These are phyloP conservation scores for Ericerus pela DNA, from an alignment of 1,140 invertebrate genomes.

Conservation along the genomic window DNA sequence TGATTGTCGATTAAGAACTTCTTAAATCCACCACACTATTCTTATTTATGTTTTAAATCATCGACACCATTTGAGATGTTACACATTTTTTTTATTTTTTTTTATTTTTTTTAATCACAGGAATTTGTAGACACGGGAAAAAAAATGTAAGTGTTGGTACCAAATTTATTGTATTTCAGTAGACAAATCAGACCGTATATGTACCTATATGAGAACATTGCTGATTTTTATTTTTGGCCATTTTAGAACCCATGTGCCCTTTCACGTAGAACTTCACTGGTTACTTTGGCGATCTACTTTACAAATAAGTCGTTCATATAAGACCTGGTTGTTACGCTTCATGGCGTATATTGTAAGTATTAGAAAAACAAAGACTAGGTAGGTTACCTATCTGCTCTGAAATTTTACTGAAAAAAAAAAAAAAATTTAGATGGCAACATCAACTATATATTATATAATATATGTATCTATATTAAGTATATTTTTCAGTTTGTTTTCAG, in stretches of 20 bases:
- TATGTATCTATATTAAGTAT: background rate
- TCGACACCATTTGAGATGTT: too few species aligned
- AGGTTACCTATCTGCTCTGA: background rate
- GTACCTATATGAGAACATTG: background rate
- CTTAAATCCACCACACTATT: too few species aligned
- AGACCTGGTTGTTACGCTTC: slow-evolving; percentile 9
- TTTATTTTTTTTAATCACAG: too few species aligned
- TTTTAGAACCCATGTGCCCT: background rate
- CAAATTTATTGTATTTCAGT: too few species aligned
- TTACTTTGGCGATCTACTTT: slow-evolving; percentile 12
- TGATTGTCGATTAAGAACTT: too few species aligned
- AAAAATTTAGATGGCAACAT: too few species aligned
- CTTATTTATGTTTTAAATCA: too few species aligned
- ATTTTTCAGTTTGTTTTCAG: slow-evolving; percentile 40
- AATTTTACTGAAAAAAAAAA: too few species aligned
- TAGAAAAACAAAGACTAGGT: background rate
- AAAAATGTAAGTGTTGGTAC: too few species aligned
- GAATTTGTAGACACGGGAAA: too few species aligned
- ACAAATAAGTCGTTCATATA: background rate
- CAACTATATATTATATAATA: too few species aligned
- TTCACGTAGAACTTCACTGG: slow-evolving; percentile 11
- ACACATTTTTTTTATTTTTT: too few species aligned
- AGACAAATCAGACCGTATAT: background rate
- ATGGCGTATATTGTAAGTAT: slow-evolving; percentile 12
- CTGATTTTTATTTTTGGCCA: background rate